Percentiles rank a stretch among this genome's conserved stretches.
Evolutionary conservation across 2,113 vertebrate genomes (phyloP).

Genomic region (Hippopotamus amphibius): DNA sequence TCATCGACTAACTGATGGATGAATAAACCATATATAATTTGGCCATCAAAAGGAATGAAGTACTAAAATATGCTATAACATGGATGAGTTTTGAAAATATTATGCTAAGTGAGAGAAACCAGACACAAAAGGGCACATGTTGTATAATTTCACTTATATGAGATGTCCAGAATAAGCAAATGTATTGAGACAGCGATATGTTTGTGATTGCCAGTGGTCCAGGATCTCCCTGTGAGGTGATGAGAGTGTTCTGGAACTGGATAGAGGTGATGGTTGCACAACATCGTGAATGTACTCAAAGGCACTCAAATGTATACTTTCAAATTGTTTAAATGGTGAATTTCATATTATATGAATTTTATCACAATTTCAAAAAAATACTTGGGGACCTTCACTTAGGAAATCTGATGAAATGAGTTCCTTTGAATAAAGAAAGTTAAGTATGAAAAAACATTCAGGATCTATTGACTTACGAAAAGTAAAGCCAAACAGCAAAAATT

Average conservation of each 20-base stretch:
- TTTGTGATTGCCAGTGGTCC: accelerated
- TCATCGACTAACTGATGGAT: too few relatives aligned
- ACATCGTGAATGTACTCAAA: not conserved
- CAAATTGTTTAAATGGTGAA: not conserved
- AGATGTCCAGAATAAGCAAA: not conserved
- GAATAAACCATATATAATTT: not conserved
- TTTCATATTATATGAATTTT: not conserved
- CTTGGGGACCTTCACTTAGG: not conserved
- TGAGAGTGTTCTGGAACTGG: not conserved
- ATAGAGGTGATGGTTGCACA: not conserved
- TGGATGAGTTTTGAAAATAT: not conserved
- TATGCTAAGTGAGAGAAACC: not conserved
- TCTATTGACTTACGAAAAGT: not conserved
- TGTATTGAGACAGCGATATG: not conserved
- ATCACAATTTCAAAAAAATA: not conserved
- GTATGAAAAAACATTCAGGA: not conserved
- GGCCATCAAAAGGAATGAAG: not conserved
- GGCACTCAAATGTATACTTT: not conserved
- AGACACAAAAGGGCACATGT: not conserved
- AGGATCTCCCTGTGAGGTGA: too few relatives aligned
- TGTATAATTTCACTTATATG: not conserved
- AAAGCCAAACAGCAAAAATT: not conserved
- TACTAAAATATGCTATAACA: accelerated
- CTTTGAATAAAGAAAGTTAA: not conserved
- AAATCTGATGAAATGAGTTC: not conserved